A percentile compares a stretch with the other conserved stretches of the same genome.
These are phyloP conservation scores for Bostrychus sinensis DNA, from an alignment of 2,113 vertebrate genomes.

Conservation along the genomic window DNA sequence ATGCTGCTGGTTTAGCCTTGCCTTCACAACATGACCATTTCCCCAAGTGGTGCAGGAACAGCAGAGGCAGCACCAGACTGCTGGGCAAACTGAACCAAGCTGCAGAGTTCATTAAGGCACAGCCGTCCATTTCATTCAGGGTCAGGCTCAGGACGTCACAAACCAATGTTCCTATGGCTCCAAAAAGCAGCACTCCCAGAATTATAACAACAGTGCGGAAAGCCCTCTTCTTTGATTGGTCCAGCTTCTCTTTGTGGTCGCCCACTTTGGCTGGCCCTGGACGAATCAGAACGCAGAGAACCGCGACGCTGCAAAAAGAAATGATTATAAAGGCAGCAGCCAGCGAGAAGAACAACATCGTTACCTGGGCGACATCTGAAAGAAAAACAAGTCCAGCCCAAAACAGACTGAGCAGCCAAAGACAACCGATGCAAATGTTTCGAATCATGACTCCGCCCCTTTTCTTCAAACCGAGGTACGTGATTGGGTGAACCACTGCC, in stretches of 20 bases:
- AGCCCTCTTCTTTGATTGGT: constrained; percentile 20
- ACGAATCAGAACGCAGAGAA: constrained; percentile 4
- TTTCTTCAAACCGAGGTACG: background rate
- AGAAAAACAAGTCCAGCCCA: background rate
- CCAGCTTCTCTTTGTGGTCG: background rate
- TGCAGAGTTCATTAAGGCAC: accelerated
- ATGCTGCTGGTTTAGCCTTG: too few relatives aligned
- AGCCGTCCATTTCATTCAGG: accelerated
- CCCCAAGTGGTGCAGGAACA: constrained; percentile 38
- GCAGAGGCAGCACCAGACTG: constrained; percentile 37
- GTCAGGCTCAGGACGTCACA: background rate
- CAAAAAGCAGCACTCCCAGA: constrained; percentile 2
- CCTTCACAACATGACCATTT: background rate
- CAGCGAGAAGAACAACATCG: background rate
- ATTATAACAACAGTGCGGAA: constrained; percentile 13
- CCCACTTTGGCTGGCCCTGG: background rate
- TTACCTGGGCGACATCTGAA: background rate
- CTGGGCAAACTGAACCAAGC: background rate
- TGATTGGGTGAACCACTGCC: constrained; percentile 34
- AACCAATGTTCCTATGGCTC: accelerated
- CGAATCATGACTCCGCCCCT: background rate
- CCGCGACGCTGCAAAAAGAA: constrained; percentile 1
- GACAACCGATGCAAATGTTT: background rate
- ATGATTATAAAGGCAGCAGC: accelerated
- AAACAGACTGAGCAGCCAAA: constrained; percentile 25